Base-by-base conservation (phyloP, 1,140 invertebrate genomes). In the Theocolax elegans region DNA sequence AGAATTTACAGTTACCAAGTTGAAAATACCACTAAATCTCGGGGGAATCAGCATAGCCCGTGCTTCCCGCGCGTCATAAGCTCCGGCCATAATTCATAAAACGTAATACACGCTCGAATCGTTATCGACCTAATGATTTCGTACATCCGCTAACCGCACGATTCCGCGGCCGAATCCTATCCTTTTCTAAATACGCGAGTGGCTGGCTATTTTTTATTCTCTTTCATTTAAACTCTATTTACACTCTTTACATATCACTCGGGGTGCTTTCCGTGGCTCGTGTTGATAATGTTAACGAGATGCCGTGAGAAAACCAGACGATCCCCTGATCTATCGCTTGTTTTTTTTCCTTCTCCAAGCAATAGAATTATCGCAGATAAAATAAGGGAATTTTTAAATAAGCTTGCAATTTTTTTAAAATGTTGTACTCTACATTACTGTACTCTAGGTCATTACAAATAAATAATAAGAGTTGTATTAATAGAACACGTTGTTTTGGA, bases 241-340 rank as follows among this genome's bases (percentile, higher is more conserved):
- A 35, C 31, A 35, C 31, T 6, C 4, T 6, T 6, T 35, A 35
- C 31, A 10, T 35, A 35, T 35, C 10, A 4, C 4, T 35, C 10
- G 25, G 58, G 29, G 10, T n/a, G 23, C 23, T 60, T 44, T 46
- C 40, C n/a, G 21, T 27, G 44, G 27, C 44, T 13, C 2, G 10
- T 29, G 12, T 35, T 15, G n/a, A 12, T 10, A 17, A 42, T 40
- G 35, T 58, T 58, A 13, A 35, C 2, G 54, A 67, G 66, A 68
- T 68, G 58, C 49, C 67, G 67, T 69, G 67, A 69, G 59, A 62
- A 69, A 62, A 69, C 38, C 59, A 27, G 48, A 12, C 67, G 66
- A 68, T 49, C 67, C 53, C n/a, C 49, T 40, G 54, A 49, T 49
- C 48, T 51, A 8, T 27, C 27, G 3, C 10, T 59, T 44, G 48